Evolutionary conservation across 2,113 vertebrate genomes (phyloP).

Genomic region (Hyaena hyaena): DNA sequence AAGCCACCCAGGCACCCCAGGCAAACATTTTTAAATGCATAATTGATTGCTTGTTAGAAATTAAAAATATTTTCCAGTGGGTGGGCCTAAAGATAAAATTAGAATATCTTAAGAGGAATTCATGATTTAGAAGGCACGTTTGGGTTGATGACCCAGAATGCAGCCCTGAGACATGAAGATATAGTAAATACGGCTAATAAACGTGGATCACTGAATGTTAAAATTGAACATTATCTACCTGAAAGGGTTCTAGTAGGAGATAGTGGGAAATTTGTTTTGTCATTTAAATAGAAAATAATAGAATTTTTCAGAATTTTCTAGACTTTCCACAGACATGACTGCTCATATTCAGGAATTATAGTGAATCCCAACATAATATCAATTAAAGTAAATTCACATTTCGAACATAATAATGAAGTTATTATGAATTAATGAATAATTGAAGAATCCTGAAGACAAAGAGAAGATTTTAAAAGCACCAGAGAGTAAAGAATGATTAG

Average conservation of each 20-base stretch:
- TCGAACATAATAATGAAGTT: neutral
- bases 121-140: neutral
- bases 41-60: neutral
- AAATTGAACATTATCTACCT: neutral
- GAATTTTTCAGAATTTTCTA: neutral
- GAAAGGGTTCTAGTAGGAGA: neutral
- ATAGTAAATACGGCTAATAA: neutral
- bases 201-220: neutral
- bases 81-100: neutral
- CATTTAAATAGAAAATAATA: slow-evolving; percentile 5
- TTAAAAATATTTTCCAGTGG: neutral
- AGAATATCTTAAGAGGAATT: neutral
- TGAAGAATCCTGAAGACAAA: neutral
- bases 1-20: too few species aligned
- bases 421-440: neutral
- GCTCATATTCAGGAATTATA: neutral
- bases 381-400: slow-evolving; percentile 28
- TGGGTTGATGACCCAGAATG: neutral
- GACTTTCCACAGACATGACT: neutral
- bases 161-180: neutral
- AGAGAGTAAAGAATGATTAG: neutral
- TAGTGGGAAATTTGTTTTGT: neutral
- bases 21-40: neutral
- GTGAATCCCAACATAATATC: neutral
- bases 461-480: neutral